A percentile compares a stretch with the other conserved stretches of the same genome.
Conservation (phyloP, 2,797 vertebrate species). For the Sebastes nivosus region DNA sequence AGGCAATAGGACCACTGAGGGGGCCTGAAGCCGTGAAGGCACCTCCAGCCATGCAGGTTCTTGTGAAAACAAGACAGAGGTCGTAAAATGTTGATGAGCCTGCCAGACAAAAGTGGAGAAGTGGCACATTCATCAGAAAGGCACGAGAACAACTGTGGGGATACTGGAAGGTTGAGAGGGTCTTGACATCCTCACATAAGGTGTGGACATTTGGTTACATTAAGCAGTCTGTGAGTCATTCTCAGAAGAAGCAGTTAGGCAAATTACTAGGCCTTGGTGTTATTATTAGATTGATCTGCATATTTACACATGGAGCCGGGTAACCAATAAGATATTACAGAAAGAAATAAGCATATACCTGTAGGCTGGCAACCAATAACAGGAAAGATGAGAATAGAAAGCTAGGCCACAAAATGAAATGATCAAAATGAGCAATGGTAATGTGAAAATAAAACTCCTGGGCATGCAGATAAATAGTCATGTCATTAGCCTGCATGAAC, state of each 20-base stretch:
- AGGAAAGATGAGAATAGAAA: not conserved
- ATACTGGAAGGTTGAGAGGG: slow-evolving; percentile 26
- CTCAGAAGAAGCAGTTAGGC: slow-evolving; percentile 10
- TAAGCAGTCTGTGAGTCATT: not conserved
- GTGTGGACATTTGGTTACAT: slow-evolving; percentile 28
- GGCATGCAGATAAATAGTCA: slow-evolving; percentile 10
- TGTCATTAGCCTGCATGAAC: slow-evolving; percentile 41
- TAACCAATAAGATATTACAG: not conserved
- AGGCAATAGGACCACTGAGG: slow-evolving; percentile 35
- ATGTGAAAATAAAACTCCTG: slow-evolving; percentile 21
- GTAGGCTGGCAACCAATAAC: not conserved
- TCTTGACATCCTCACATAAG: slow-evolving; percentile 18
- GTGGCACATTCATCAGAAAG: slow-evolving; percentile 73
- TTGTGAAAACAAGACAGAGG: slow-evolving; percentile 71
- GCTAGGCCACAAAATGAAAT: not conserved
- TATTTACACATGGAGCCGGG: not conserved
- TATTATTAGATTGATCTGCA: slow-evolving; percentile 8
- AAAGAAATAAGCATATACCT: not conserved
- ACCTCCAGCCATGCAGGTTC: slow-evolving; percentile 51
- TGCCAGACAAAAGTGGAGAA: slow-evolving; percentile 59
- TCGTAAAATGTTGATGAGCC: slow-evolving; percentile 62
- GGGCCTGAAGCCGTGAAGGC: slow-evolving; percentile 35
- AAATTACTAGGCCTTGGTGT: not conserved
- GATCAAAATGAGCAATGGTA: not conserved
- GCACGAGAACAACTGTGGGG: slow-evolving; percentile 57